Base-by-base conservation (phyloP, 2,888 invertebrate genomes). In the Torymus auratus region DNA sequence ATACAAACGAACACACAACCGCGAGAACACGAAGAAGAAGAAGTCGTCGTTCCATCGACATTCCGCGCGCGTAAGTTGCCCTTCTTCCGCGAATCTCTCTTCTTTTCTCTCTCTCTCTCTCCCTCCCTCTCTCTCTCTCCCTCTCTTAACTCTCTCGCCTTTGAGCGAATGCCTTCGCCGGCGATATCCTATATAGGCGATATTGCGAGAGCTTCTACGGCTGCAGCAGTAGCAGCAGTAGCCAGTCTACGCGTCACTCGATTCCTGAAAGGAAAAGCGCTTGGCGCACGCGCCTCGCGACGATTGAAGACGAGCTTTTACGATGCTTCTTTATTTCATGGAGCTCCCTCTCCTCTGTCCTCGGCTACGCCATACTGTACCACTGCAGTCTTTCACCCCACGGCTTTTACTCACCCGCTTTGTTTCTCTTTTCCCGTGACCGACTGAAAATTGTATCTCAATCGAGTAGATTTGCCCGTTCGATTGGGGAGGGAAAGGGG, bases 241-340 rank as follows among this genome's bases (percentile, higher is more conserved):
- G 7, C 41, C 5, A 10, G 7, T 10, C 7, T 41, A 41, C 41
- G 7, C 41, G 41, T 41, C 41, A 41, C 41, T 41, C 41, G 41
- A 41, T 41, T 41, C 41, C 7, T 41, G 41, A 41, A 41, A 41
- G 41, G 41, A 41, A 28, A 41, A 41, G 41, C 41, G 41, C 41
- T 41, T 41, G 41, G 41, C 41, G 41, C 41, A 41, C 41, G 41
- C 5, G 41, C 7, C 41, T 4, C 65, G 20, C 74, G 56, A 50
- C 20, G n/a, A 74, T 50, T 13, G 41, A 65, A 58, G 74, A 56
- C 23, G 20, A 67, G 65, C 65, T 74, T 72, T 74, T 74, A 74
- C 65, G 55, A 58, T 53, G 52, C 28, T 64, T 67, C 67, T 68
- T 75, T 60, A 60, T 68, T 67, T 60, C 65, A 62, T 41, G n/a